phyloP scores from a whole-genome alignment of 2,113 vertebrate species.

The Tenrec ecaudatus region DNA sequence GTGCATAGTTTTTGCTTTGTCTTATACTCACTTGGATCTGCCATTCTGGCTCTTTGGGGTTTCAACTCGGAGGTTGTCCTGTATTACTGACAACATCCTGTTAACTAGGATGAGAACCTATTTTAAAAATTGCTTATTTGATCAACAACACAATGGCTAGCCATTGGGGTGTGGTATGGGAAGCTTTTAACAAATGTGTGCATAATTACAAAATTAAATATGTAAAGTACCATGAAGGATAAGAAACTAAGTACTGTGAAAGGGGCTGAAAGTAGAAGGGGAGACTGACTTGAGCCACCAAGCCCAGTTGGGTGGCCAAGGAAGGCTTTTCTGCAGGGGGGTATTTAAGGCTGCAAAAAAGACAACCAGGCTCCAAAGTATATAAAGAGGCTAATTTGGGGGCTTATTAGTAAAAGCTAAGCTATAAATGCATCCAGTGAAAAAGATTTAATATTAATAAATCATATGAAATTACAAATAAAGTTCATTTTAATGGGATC shows the following conservation, averaged over 20 bases:
- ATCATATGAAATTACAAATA: not conserved
- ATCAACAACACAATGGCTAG: not conserved
- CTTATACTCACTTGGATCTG: conserved; percentile 20
- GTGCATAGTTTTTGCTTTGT: not conserved
- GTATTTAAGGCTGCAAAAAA: not conserved
- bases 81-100: not conserved
- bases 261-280: too few species aligned
- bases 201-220: not conserved
- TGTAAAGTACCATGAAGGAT: not conserved
- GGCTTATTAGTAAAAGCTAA: not conserved
- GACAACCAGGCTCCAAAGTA: not conserved
- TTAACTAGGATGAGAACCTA: not conserved
- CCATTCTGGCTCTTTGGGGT: not conserved
- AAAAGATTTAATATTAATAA: not conserved
- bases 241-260: not conserved
- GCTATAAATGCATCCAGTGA: not conserved
- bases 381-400: not conserved
- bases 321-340: not conserved
- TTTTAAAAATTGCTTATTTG: not conserved
- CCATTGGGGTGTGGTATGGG: too few species aligned
- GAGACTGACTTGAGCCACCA: not conserved
- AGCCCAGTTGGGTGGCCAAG: not conserved
- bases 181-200: not conserved
- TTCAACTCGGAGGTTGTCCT: conserved; percentile 27
- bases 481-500: not conserved